Base-by-base conservation (phyloP, 2,113 vertebrate genomes). In the Sinocyclocheilus anshuiensis region DNA sequence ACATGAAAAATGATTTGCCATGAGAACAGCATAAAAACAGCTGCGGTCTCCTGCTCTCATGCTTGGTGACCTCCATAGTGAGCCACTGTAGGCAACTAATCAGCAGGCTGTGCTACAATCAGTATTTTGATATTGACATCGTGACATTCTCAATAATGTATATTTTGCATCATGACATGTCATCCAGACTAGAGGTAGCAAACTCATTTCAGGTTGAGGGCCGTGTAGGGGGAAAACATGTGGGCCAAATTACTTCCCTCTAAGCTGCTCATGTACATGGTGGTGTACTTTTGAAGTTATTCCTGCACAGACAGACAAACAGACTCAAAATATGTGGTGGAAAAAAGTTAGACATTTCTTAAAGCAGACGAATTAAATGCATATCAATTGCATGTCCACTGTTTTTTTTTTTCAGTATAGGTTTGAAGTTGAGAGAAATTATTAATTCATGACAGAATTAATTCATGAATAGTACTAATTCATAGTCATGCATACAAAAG, bases 1-100 rank as follows among this genome's bases (percentile, higher is more conserved):
- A 53, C 63, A 82, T 69, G 80, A 69, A 82, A 69, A 69, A 82
- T 82, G 63, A 36, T 26, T 82, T 82, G 39, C n/a, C 61, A 81
- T 67, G 42, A 55, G 67, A 50, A 83, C 81, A 71, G 16, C n/a
- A 82, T 39, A 50, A 82, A 50, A 82, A 22, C 2, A 10, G 39
- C 80, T 82, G 42, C 6, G 24, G 61, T 48, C 26, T 83, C 42
- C 24, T 83, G 65, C 10, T 53, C 65, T 83, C n/a, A 15, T 69
- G 24, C 48, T 15, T 55, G 26, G 16, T 50, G 80, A 48, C 29
- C 53, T 80, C 77, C 10, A 42, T 39, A 36, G 9, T 33, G 63
- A 83, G 65, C 18, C 45, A 24, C 39, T 81, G n/a, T 69, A 69
- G 42, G 61, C 39, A 39, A 80, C 24, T 29, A 48, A 69, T 29